phyloP scores from a whole-genome alignment of 2,797 vertebrate species.

The Sebastes goodei region DNA sequence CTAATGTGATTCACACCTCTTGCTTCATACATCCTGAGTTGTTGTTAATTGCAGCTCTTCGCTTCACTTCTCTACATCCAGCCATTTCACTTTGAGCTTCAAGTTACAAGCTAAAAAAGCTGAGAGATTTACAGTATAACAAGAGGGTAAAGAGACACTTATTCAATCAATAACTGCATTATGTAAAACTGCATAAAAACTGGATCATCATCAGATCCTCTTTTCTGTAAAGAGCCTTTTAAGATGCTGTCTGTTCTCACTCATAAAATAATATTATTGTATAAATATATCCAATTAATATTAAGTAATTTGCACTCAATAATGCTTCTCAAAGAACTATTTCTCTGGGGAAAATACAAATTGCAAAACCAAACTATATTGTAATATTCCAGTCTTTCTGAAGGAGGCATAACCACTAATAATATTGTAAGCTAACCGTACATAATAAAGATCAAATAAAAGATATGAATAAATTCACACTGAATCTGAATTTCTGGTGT shows the following conservation, averaged over 20 bases:
- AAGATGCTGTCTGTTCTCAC: conserved; percentile 4
- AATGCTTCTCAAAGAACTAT: neutral
- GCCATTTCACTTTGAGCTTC: neutral
- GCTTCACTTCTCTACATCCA: neutral
- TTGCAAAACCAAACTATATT: neutral
- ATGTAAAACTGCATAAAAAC: neutral
- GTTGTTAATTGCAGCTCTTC: neutral
- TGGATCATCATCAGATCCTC: neutral
- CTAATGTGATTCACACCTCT: neutral
- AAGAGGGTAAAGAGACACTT: neutral
- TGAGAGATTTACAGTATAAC: neutral
- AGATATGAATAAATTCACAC: neutral
- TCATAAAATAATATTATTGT: neutral
- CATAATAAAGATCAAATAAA: neutral
- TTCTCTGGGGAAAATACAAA: neutral
- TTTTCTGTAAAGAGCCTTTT: neutral
- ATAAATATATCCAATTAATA: neutral
- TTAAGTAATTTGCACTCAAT: neutral
- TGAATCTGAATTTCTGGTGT: neutral
- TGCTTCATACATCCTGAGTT: neutral
- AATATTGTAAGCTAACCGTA: neutral
- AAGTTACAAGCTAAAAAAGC: neutral
- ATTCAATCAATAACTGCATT: conserved; percentile 16
- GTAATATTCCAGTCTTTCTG: neutral
- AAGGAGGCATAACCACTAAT: neutral